These are phyloP conservation scores for Chaetodon trifascialis DNA, from an alignment of 2,113 vertebrate genomes.

Conservation along the genomic window DNA sequence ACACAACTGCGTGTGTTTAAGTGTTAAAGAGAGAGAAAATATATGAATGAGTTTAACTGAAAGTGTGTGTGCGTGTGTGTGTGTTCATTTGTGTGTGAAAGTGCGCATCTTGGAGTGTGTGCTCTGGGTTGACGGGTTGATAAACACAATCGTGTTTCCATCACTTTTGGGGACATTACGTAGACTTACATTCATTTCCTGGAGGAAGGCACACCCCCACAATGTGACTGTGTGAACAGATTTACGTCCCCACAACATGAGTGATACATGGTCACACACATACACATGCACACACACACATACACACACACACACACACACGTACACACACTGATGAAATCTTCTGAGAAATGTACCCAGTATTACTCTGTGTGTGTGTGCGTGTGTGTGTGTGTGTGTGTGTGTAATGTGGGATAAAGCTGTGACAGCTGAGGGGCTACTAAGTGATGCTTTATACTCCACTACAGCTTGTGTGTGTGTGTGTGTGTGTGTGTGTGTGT, in stretches of 20 bases:
- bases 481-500: conserved; percentile 8
- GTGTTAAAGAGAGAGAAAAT: background rate
- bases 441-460: conserved; percentile 33
- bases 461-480: conserved; percentile 5
- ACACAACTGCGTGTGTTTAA: background rate
- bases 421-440: conserved; percentile 31
- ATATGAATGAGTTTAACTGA: conserved; percentile 4
- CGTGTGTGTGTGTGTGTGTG: background rate
- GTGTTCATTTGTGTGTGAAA: background rate
- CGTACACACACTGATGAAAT: too few species aligned
- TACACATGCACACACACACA: background rate
- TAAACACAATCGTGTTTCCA: too few species aligned
- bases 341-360: background rate
- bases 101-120: background rate
- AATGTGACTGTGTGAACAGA: too few species aligned
- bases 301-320: conserved; percentile 15
- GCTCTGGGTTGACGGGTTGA: conserved; percentile 22
- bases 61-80: too few species aligned
- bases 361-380: background rate
- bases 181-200: too few species aligned
- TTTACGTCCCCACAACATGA: too few species aligned
- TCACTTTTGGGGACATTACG: too few species aligned
- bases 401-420: conserved; percentile 11
- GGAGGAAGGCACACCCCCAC: too few species aligned
- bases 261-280: too few species aligned